phyloP scores from a whole-genome alignment of 2,113 vertebrate genomes.

The Vimba vimba region DNA sequence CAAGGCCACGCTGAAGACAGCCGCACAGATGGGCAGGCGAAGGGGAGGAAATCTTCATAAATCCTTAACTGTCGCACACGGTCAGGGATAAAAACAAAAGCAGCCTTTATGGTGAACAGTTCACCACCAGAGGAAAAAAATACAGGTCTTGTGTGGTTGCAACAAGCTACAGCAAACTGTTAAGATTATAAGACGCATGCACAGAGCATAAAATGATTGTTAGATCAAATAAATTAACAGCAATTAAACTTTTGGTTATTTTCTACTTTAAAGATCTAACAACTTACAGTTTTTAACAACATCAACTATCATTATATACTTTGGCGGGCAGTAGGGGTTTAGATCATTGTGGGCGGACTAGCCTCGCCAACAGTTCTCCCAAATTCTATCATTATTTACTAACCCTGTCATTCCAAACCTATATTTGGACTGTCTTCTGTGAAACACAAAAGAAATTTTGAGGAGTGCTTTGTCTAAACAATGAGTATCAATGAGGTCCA shows the following conservation, averaged over 20 bases:
- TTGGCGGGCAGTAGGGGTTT: too few relatives aligned
- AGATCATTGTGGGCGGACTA: too few relatives aligned
- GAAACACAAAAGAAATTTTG: not conserved
- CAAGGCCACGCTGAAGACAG: constrained; percentile 92
- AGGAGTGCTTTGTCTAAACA: not conserved
- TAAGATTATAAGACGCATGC: not conserved
- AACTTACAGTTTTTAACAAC: not conserved
- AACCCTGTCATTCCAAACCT: not conserved
- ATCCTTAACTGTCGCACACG: constrained; percentile 96
- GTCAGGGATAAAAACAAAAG: constrained; percentile 95
- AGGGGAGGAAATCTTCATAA: constrained; percentile 93
- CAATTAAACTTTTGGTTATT: not conserved
- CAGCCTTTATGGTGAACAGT: constrained; percentile 78
- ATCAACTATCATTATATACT: not conserved
- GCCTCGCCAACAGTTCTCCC: not conserved
- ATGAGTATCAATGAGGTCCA: not conserved
- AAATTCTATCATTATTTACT: not conserved
- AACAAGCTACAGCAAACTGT: not conserved
- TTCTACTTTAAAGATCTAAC: not conserved
- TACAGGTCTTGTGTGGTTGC: not conserved
- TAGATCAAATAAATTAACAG: not conserved
- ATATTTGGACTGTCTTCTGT: not conserved
- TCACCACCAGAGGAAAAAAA: constrained; percentile 63
- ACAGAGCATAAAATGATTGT: not conserved
- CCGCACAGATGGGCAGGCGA: constrained; percentile 76